Evolutionary conservation across 2,797 vertebrate species (phyloP).

Genomic region (Peromyscus eremicus): DNA sequence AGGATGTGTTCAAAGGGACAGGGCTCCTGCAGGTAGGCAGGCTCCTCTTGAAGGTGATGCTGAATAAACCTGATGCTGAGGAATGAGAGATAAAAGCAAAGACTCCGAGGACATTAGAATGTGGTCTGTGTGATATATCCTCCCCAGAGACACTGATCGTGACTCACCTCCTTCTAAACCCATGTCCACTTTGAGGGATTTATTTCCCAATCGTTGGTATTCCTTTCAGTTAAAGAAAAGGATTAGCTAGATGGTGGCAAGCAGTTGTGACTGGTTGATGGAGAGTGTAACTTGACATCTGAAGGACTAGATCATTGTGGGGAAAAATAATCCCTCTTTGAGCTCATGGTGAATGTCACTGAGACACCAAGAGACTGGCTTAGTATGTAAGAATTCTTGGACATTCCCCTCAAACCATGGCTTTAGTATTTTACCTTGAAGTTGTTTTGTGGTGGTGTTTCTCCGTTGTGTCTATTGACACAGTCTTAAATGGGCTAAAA

Average conservation of each 20-base stretch:
- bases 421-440: background rate
- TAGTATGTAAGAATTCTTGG: background rate
- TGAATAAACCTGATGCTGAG: background rate
- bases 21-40: accelerated
- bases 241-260: background rate
- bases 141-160: background rate
- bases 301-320: background rate
- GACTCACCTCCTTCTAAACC: background rate
- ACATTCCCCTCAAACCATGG: background rate
- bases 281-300: background rate
- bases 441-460: background rate
- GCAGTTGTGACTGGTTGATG: background rate
- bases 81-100: background rate
- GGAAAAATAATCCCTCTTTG: too few relatives aligned
- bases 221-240: background rate
- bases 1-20: background rate
- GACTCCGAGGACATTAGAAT: accelerated
- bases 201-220: background rate
- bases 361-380: accelerated
- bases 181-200: background rate
- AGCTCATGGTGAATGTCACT: accelerated
- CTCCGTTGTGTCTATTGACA: accelerated
- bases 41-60: too few relatives aligned
- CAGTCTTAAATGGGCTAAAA: background rate
- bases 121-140: background rate